phyloP scores from a whole-genome alignment of 2,888 invertebrate genomes.

The Alitta virens region DNA sequence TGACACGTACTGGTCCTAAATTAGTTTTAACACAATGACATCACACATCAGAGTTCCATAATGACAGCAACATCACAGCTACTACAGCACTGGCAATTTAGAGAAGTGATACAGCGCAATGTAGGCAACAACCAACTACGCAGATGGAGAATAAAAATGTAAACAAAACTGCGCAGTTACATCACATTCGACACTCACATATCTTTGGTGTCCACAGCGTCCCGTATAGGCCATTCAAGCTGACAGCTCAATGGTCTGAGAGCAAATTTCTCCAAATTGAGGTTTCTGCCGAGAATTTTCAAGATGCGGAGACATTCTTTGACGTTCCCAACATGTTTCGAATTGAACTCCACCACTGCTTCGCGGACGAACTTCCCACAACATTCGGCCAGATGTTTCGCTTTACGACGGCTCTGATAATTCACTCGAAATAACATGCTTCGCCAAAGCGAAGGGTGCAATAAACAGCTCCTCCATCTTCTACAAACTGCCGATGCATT shows the following conservation, averaged over 20 bases:
- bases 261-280: conserved; percentile 46
- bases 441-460: conserved; percentile 53
- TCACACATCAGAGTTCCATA: no score
- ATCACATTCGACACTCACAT: conserved; percentile 11
- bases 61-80: no score
- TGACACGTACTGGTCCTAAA: no score
- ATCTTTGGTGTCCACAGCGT: background rate
- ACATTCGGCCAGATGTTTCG: conserved; percentile 47
- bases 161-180: no score
- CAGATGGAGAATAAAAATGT: no score
- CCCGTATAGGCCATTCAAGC: conserved; percentile 10
- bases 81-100: no score
- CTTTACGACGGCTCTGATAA: conserved; percentile 32
- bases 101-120: no score
- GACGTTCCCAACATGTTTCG: conserved; percentile 44
- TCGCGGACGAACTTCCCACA: conserved; percentile 51
- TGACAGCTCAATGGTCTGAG: conserved; percentile 52
- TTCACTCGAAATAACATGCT: conserved; percentile 35
- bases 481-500: conserved; percentile 62
- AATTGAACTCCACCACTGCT: conserved; percentile 50
- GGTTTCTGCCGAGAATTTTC: conserved; percentile 43
- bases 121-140: no score
- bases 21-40: no score
- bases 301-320: conserved; percentile 43
- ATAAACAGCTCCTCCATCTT: conserved; percentile 61